Evolutionary conservation across 2,888 invertebrate species (phyloP).

Genomic region (Bombylius major): DNA sequence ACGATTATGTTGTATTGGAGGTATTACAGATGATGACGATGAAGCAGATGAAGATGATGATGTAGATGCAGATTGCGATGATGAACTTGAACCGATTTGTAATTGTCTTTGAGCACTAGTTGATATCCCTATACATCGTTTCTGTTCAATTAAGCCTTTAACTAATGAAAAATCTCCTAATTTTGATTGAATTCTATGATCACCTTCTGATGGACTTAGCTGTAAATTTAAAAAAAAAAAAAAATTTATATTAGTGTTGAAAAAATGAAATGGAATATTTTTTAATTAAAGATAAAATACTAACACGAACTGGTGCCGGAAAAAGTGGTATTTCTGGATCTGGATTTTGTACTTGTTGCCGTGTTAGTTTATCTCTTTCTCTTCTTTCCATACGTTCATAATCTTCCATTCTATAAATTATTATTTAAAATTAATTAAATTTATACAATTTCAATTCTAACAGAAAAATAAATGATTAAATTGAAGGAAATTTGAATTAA

Average conservation of each 20-base stretch:
- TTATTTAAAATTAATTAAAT: not conserved
- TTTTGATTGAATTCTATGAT: conserved; percentile 30
- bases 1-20: conserved; percentile 12
- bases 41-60: not conserved
- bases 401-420: conserved; percentile 32
- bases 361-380: conserved; percentile 34
- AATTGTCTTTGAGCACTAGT: conserved; percentile 5
- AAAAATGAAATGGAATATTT: not conserved
- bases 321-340: conserved; percentile 31
- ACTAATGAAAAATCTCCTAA: conserved; percentile 30
- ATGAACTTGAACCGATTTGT: conserved; percentile 1
- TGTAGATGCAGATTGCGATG: not conserved
- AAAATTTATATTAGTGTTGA: not conserved
- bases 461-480: too few species aligned
- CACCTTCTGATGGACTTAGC: conserved; percentile 28
- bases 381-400: conserved; percentile 32
- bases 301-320: conserved; percentile 32
- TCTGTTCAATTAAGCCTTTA: conserved; percentile 27
- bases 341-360: conserved; percentile 31
- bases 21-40: conserved; percentile 7
- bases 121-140: conserved; percentile 19
- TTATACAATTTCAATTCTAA: too few species aligned
- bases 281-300: not conserved
- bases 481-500: too few species aligned
- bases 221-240: not conserved